phyloP scores from a whole-genome alignment of 2,888 invertebrate species.

The Hirtodrosophila alboralis region DNA sequence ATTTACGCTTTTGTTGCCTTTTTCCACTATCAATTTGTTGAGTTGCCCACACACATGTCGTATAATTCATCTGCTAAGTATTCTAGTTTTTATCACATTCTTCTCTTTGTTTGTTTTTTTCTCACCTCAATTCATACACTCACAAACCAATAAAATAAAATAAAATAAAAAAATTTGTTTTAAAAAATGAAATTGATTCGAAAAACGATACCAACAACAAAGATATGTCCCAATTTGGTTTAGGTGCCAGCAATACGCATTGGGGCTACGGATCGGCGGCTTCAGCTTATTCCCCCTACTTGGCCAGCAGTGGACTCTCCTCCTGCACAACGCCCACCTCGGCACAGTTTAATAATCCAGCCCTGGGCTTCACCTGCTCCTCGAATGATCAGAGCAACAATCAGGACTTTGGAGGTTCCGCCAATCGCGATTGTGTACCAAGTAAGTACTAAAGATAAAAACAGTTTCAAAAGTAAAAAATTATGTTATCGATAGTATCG shows the following conservation, averaged over 20 bases:
- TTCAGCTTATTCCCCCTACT: conserved; percentile 93
- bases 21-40: conserved; percentile 8
- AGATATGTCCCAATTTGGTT: conserved; percentile 94
- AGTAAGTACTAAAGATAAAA: conserved; percentile 75
- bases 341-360: conserved; percentile 90
- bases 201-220: conserved; percentile 44
- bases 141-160: conserved; percentile 6
- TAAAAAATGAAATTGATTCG: conserved; percentile 13
- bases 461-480: too few relatives aligned
- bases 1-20: neutral
- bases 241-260: conserved; percentile 93
- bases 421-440: conserved; percentile 86
- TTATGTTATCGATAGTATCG: too few relatives aligned
- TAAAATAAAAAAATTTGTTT: conserved; percentile 6
- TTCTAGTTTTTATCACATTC: conserved; percentile 41
- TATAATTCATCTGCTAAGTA: conserved; percentile 31
- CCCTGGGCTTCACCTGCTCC: conserved; percentile 89
- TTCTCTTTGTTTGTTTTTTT: conserved; percentile 50
- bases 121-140: conserved; percentile 30
- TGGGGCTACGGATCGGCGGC: conserved; percentile 95
- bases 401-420: conserved; percentile 86
- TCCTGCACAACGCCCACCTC: conserved; percentile 90
- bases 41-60: conserved; percentile 15
- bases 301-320: conserved; percentile 88
- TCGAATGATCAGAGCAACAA: conserved; percentile 87